Base-by-base conservation (phyloP, 2,113 vertebrate genomes). In the Hyperoodon ampullatus region DNA sequence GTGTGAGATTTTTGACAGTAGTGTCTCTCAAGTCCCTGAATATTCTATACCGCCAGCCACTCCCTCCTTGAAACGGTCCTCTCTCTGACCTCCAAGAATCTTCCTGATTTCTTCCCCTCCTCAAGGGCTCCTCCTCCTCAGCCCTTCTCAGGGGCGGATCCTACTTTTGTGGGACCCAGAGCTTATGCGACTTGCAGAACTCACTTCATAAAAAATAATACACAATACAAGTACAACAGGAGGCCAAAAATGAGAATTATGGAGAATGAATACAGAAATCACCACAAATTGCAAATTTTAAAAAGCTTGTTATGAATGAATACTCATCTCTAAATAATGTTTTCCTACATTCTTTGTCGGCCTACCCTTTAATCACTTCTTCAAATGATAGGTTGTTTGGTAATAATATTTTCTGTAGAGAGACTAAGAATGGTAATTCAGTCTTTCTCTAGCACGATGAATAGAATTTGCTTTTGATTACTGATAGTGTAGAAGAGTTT, bases 251-350 rank as follows among this genome's bases (percentile, higher is more conserved):
- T 35, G 58, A 94, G 30, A 44, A 71, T 72, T 44, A 12, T 10
- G 14, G 10, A 88, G 47, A 18, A 44, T n/a, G 53, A 80, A 80
- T 74, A 65, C 95, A 85, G 39, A 84, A 91, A 55, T 72, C 30
- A 42, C 4, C 24, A 66, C 80, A 66, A 58, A 74, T 35, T 16
- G 13, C 58, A 66, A 66, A 61, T 80, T 83, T 72, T n/a, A 84
- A 70, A 70, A 94, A 88, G 19, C 19, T 65, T 6, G 0, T 66
- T 74, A 65, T 78, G 85, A 58, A 72, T 18, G 13, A 60, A 66
- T 6, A 19, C 65, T 85, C 21, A 16, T 71, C 35, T 85, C 60
- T 19, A 42, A 74, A 53, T 66, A 50, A 33, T 15, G 8, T 77
- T 77, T 83, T 35, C 39, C 53, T 70, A 66, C n/a, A 87, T 47